phyloP scores from a whole-genome alignment of 2,113 vertebrate genomes.

The Carettochelys insculpta region DNA sequence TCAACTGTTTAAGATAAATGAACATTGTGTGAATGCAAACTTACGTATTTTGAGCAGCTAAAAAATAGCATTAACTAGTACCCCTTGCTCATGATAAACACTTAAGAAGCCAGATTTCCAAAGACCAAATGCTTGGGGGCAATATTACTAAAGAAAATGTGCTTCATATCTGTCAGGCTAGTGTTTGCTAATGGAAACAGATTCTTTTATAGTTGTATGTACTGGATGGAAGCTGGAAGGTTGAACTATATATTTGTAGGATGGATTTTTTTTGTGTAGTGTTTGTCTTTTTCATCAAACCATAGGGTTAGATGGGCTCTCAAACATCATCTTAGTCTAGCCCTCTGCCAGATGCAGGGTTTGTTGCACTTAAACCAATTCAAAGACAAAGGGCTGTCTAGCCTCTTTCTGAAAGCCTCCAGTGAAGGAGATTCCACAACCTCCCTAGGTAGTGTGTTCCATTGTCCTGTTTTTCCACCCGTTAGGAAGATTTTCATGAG shows the following conservation, averaged over 20 bases:
- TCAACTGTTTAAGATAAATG: neutral
- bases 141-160: accelerated
- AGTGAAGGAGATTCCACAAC: neutral
- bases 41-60: neutral
- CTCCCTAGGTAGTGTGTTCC: neutral
- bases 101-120: neutral
- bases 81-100: neutral
- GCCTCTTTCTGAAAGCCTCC: neutral
- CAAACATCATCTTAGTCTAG: neutral
- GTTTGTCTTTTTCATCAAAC: neutral
- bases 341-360: neutral
- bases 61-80: neutral
- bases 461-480: neutral
- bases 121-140: neutral
- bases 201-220: neutral
- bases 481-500: neutral
- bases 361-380: neutral
- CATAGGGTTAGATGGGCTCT: neutral
- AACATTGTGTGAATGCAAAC: neutral
- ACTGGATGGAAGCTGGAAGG: neutral
- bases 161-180: neutral
- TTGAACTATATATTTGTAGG: neutral
- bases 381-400: neutral
- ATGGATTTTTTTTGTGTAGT: accelerated
- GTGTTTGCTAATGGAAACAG: accelerated